Conservation (phyloP, 2,888 invertebrate genomes). For the Torymus aiolomorphi region DNA sequence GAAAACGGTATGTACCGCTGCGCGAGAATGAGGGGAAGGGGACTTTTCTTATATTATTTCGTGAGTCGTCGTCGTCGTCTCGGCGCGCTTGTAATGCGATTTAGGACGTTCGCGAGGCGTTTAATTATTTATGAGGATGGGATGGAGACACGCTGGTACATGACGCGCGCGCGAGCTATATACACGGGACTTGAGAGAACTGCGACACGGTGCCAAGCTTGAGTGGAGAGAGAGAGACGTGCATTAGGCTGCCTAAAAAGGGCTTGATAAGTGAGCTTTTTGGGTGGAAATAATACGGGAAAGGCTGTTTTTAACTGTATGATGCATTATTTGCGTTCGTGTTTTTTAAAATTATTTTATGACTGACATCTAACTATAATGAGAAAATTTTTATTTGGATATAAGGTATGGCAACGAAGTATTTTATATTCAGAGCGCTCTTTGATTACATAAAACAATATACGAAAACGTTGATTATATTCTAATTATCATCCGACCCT, state of each 20-base stretch:
- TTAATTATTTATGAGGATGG: slow-evolving; percentile 52
- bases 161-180: too few species aligned
- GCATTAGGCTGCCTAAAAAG: slow-evolving; percentile 26
- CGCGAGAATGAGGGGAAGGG: not conserved
- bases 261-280: slow-evolving; percentile 24
- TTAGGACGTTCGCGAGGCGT: slow-evolving; percentile 33
- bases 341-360: too few species aligned
- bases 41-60: slow-evolving; percentile 49
- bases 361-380: too few species aligned
- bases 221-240: not conserved
- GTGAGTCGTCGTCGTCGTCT: slow-evolving; percentile 4
- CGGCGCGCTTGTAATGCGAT: slow-evolving; percentile 25
- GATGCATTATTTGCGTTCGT: too few species aligned
- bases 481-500: too few species aligned
- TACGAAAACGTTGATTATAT: too few species aligned
- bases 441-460: too few species aligned
- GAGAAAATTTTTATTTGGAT: too few species aligned
- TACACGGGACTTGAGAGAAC: too few species aligned
- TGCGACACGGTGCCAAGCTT: not conserved
- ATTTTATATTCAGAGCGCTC: too few species aligned
- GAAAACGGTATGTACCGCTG: slow-evolving; percentile 49
- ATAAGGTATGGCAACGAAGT: too few species aligned
- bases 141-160: slow-evolving; percentile 3
- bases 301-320: too few species aligned
- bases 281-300: not conserved